A percentile compares a stretch with the other conserved stretches of the same genome.
Conservation (phyloP, 2,797 vertebrate genomes). For the Corythornis leucogaster region DNA sequence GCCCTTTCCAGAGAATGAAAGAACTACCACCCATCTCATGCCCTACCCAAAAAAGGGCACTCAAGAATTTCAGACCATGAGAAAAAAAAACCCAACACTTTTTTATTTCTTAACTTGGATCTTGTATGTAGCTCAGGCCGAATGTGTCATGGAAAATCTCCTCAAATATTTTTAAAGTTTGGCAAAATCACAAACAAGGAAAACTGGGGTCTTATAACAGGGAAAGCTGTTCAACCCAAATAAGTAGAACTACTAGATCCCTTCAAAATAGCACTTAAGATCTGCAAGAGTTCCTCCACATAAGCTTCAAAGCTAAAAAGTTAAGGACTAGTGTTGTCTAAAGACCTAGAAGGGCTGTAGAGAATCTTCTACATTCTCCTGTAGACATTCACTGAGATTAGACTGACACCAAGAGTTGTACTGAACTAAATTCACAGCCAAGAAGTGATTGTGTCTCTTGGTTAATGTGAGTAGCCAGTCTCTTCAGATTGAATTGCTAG, state of each 20-base stretch:
- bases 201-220: neutral
- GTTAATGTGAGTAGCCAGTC: neutral
- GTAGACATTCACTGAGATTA: conserved; percentile 54
- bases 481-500: neutral
- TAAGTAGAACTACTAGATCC: neutral
- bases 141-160: neutral
- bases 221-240: neutral
- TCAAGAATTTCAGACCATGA: neutral
- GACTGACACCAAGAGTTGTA: conserved; percentile 69
- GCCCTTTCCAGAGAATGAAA: neutral
- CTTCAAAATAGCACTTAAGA: neutral
- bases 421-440: conserved; percentile 27
- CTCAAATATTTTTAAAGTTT: neutral
- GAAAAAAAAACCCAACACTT: neutral
- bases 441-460: neutral
- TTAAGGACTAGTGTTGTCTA: neutral
- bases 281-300: neutral
- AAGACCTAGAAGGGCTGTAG: neutral
- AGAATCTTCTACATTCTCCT: neutral
- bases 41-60: neutral
- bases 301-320: neutral
- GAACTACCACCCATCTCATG: neutral
- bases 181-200: neutral
- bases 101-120: neutral
- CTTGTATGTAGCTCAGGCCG: neutral